Evolutionary conservation across 53 echinoderm and acorn worm species (phyloP), one percentile per base, ranked within the genome.

Genomic region (Actinopyga echinites): DNA sequence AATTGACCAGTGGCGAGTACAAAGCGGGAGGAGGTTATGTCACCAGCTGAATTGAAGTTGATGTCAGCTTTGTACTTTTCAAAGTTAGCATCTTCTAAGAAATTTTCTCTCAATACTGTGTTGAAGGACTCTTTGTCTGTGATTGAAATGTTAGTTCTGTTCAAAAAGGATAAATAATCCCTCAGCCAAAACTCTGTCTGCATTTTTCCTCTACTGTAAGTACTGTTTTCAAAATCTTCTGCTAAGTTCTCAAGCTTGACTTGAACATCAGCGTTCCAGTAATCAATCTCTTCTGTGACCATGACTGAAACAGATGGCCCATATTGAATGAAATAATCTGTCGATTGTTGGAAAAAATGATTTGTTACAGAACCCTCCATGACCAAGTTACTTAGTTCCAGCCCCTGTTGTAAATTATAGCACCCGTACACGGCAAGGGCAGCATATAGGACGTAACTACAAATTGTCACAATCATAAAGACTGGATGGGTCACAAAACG

Each of bases 11-110:
- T 77, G 7, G 73, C 37, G 6, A 91, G 25, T 9, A 95, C 44
- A 38, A 95, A 85, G 13, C 95, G 87, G 5, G 95, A 90, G 30
- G 89, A 74, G 12, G 42, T 58, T 30, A 95, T 89, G 2, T 64
- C 74, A 12, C 37, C 69, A 24, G 25, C 71, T n/a, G 86, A 38
- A 5, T 64, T 82, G 43, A 95, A 95, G 28, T 54, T 86, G 15
- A 95, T 87, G 67, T 95, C 95, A 55, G 83, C 33, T 0, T 42
- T 6, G 61, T 90, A 90, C 25, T 45, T 85, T 25, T 64, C 53
- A 81, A 89, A 89, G n/a, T 3, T 8, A 1, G 80, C 80, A 7
- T 75, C 29, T 85, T 80, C n/a, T 49, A 92, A 55, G 65, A 92
- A 92, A 5, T 33, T 34, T 7, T 86, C 79, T 2, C 62, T 59